Conservation (phyloP, 2,888 invertebrate species). For the Drosophila austrosaltans region DNA sequence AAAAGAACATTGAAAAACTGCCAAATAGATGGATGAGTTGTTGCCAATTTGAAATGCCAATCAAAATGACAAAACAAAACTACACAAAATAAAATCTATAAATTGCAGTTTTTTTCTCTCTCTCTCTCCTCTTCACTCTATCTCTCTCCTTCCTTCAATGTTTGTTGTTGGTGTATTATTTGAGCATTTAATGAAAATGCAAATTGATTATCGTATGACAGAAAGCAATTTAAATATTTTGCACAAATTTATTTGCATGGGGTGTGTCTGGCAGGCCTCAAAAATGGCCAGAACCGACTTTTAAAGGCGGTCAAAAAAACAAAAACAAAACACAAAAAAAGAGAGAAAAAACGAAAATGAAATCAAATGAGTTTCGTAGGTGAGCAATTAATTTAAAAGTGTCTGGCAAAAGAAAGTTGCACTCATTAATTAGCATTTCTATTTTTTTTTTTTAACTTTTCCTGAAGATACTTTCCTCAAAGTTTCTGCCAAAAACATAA, state of each 20-base stretch:
- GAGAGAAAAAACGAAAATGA: conserved; percentile 31
- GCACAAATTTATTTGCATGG: conserved; percentile 10
- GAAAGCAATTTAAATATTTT: conserved; percentile 58
- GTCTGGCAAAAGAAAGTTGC: conserved; percentile 61
- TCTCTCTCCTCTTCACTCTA: neutral
- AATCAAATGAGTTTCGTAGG: conserved; percentile 46
- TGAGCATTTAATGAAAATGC: conserved; percentile 55
- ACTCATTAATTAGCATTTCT: conserved; percentile 69
- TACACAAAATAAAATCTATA: conserved; percentile 64
- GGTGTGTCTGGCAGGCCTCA: conserved; percentile 30
- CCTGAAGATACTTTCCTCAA: conserved; percentile 9
- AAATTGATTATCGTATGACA: conserved; percentile 58
- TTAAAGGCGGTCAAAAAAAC: conserved; percentile 20
- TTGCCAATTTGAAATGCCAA: conserved; percentile 71
- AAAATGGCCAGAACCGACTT: conserved; percentile 12
- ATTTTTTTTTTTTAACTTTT: conserved; percentile 29
- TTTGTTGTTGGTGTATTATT: conserved; percentile 32
- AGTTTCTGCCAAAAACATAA: neutral
- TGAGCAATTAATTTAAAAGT: conserved; percentile 55
- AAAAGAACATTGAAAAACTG: conserved; percentile 23
- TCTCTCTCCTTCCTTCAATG: neutral
- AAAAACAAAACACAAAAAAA: conserved; percentile 14
- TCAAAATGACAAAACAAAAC: conserved; percentile 71
- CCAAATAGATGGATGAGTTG: conserved; percentile 50
- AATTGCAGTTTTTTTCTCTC: conserved; percentile 57